Conservation (phyloP, 2,888 invertebrate genomes). For the Lacanobia oleracea region DNA sequence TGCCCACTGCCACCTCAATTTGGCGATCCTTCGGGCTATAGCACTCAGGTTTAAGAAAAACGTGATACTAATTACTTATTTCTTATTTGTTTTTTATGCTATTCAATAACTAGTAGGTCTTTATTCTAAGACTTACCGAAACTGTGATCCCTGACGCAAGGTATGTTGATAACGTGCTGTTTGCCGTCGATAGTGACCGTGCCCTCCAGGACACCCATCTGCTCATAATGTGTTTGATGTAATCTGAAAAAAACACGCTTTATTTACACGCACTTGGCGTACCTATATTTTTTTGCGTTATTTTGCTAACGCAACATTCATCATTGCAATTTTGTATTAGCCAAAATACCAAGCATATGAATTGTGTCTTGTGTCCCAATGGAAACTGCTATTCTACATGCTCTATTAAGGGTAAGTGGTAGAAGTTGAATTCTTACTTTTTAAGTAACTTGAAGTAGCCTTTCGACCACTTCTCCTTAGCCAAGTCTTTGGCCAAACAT, state of each 20-base stretch:
- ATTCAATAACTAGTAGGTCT: no score
- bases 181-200: conserved; percentile 89
- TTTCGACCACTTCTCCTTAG: conserved; percentile 92
- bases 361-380: background rate
- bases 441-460: conserved; percentile 92
- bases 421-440: conserved; percentile 82
- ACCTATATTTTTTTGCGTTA: no score
- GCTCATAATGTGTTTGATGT: conserved; percentile 95
- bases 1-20: no score
- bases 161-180: conserved; percentile 87
- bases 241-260: conserved; percentile 84
- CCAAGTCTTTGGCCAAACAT: conserved; percentile 92
- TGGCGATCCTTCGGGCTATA: no score
- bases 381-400: background rate
- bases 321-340: background rate
- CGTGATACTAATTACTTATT: no score
- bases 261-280: background rate
- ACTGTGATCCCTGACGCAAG: conserved; percentile 93
- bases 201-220: conserved; percentile 92
- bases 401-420: background rate
- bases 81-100: no score
- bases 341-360: background rate
- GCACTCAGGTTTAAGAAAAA: no score
- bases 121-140: conserved; percentile 85
- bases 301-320: no score